A percentile compares a stretch with the other conserved stretches of the same genome.
Evolutionary conservation across 2,797 vertebrate species (phyloP).

Genomic region (Coccyzus lansbergi): DNA sequence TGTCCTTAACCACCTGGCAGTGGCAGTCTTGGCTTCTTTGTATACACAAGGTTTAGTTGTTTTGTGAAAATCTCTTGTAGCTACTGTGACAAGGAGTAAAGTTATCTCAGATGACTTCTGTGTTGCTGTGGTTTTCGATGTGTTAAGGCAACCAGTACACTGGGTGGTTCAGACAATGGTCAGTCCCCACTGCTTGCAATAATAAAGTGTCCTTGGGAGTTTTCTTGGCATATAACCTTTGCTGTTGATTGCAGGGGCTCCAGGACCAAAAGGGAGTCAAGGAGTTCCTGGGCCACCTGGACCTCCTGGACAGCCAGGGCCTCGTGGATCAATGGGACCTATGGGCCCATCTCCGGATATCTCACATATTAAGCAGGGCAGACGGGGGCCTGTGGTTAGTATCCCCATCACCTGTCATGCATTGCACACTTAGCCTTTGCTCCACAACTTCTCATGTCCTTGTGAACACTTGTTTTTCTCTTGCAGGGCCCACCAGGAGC

Average conservation of each 20-base stretch:
- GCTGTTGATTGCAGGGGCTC: constrained; percentile 80
- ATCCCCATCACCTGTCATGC: not conserved
- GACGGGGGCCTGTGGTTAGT: constrained; percentile 93
- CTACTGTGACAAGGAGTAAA: not conserved
- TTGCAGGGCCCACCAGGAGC: constrained; percentile 90
- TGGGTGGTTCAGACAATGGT: not conserved
- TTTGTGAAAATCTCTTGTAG: not conserved
- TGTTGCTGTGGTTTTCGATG: not conserved
- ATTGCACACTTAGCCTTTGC: not conserved
- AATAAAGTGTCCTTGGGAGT: not conserved
- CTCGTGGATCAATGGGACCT: constrained; percentile 94
- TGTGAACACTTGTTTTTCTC: constrained; percentile 50
- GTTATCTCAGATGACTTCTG: not conserved
- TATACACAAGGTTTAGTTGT: not conserved
- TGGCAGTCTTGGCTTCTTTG: not conserved
- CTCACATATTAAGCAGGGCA: constrained; percentile 92
- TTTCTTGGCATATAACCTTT: not conserved
- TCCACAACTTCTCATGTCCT: not conserved
- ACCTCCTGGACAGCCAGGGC: constrained; percentile 87
- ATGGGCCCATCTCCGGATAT: constrained; percentile 93
- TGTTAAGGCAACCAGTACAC: not conserved
- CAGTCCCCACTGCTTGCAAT: not conserved
- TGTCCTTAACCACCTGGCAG: not conserved
- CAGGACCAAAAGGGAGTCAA: constrained; percentile 86
- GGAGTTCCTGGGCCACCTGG: constrained; percentile 85